phyloP scores from a whole-genome alignment of 2,888 invertebrate species.

The Eupithecia abbreviata region DNA sequence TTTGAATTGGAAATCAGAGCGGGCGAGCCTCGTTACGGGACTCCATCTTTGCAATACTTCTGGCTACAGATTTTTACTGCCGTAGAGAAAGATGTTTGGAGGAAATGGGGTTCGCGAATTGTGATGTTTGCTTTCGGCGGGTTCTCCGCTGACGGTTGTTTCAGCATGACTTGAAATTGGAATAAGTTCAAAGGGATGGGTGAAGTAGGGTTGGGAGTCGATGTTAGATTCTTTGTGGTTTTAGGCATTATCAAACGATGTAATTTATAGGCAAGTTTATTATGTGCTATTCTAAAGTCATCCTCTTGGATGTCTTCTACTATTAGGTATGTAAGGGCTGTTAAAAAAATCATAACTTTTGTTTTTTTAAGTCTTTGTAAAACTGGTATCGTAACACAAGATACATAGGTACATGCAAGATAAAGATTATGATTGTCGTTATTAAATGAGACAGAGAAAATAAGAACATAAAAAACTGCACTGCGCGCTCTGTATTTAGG shows the following conservation, averaged over 20 bases:
- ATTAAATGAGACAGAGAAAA: not conserved
- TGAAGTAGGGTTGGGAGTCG: not conserved
- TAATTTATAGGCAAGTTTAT: not conserved
- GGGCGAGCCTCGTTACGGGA: conserved; percentile 76
- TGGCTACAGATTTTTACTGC: conserved; percentile 78
- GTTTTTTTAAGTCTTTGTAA: too few relatives aligned
- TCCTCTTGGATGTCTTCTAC: not conserved
- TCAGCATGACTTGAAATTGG: conserved; percentile 18
- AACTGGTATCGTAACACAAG: too few relatives aligned
- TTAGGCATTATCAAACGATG: not conserved
- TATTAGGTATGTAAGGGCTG: not conserved
- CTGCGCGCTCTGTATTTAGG: not conserved
- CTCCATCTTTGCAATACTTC: conserved; percentile 78
- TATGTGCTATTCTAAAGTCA: not conserved
- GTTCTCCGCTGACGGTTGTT: conserved; percentile 37
- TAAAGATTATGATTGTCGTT: not conserved
- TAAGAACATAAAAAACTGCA: not conserved
- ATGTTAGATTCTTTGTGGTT: not conserved
- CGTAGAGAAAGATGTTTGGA: conserved; percentile 69
- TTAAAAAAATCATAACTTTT: too few relatives aligned
- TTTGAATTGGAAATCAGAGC: conserved; percentile 85
- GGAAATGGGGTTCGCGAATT: conserved; percentile 57
- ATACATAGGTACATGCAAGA: too few relatives aligned
- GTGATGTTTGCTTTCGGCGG: conserved; percentile 62
- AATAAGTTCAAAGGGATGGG: conserved; percentile 11